Evolutionary conservation across 1,140 invertebrate genomes (phyloP), one percentile per base, ranked within the genome.

Genomic region (Musca domestica): DNA sequence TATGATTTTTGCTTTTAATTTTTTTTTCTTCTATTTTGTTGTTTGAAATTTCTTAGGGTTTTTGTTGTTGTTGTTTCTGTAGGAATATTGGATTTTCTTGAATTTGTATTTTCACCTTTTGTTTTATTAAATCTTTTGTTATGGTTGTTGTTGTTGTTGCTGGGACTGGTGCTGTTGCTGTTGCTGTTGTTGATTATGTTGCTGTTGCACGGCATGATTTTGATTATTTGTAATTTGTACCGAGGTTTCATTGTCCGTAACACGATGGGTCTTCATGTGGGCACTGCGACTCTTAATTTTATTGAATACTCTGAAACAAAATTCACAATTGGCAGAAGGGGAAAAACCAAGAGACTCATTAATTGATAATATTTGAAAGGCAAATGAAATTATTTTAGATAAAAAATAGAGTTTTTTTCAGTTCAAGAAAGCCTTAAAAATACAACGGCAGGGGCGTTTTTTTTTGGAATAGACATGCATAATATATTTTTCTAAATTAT

Each of bases 211-310:
- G 56, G 68, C 71, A 51, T 68, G 17, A 51, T 69, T 51, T 27
- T 69, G 30, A 54, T 51, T 46, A 51, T n/a, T 69, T 71, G 69
- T 10, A 51, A 68, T 65, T 58, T 56, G 69, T 71, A 61, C 20
- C 70, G 30, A 23, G 68, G 23, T 70, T 68, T 67, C 23, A 67
- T 87, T 85, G 75, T 92, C 90, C 73, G 89, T 88, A 77, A 91
- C 90, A 76, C 92, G 89, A 86, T 98, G 95, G 70, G 94, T 96
- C 86, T 98, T 98, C 95, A 98, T 98, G 85, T 98, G 95, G 66
- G 95, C 95, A 87, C 94, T 97, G 84, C 95, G 90, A 87, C 95
- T 97, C 88, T 97, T 97, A 74, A 98, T 94, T 89, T 98, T 98
- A 84, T 90, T 91, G 88, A 98, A 98, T 83, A 96, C 90, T 88